Base-by-base conservation (phyloP, 2,888 invertebrate species). In the Rotaria magnacalcarata region DNA sequence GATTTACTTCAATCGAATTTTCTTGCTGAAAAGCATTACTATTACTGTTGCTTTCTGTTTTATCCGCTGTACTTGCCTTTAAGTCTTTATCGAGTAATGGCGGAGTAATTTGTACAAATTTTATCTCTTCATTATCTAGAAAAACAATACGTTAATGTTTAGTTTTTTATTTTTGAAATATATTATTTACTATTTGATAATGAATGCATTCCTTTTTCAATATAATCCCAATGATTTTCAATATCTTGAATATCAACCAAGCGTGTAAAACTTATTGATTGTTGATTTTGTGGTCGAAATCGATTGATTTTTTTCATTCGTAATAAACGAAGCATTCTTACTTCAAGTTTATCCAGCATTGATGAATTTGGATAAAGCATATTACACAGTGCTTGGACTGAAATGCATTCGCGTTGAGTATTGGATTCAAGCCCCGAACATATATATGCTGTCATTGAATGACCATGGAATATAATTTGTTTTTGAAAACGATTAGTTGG, bases 251-350 rank as follows among this genome's bases (percentile, higher is more conserved):
- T 47, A 47, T 80, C 47, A 21, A 80, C 11, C 47, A 80, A 47
- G 21, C 80, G 80, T 80, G 47, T 80, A n/a, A 24, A 43, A 47
- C 47, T 6, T 7, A 80, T 47, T 34, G 67, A 16, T 43, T 80
- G 47, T 47, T 43, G 80, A 80, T 80, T 47, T 80, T 80, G 80
- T n/a, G 80, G 80, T 47, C 80, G 80, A 47, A 80, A 80, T n/a
- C 80, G 80, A 80, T 80, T 80, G 24, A 80, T 80, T 10, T 47
- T 47, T 80, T 80, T 80, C 5, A 24, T 10, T 47, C 80, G 21
- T 80, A 80, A 80, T 47, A 47, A 80, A 2, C 80, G 80, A 67
- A 67, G 67, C 19, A 67, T 19, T 67, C 14, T 16, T 67, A 34
- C 5, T 47, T 43, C 47, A 43, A 80, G 24, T n/a, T 80, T 80